phyloP scores from a whole-genome alignment of 2,113 vertebrate genomes.

The Calonectris borealis region DNA sequence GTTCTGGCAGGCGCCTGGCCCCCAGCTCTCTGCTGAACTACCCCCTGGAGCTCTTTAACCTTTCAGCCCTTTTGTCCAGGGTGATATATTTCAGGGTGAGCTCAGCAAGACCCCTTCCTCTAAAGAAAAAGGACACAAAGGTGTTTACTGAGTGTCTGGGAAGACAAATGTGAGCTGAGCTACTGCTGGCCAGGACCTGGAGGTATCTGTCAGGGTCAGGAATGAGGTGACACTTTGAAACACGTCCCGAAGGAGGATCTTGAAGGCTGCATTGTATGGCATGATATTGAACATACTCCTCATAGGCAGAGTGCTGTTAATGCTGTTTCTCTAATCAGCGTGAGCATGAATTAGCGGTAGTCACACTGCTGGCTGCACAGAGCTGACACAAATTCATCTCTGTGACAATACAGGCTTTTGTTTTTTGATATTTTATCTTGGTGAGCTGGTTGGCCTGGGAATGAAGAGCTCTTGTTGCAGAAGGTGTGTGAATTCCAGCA shows the following conservation, averaged over 20 bases:
- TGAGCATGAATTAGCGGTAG: background rate
- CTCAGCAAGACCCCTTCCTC: conserved; percentile 60
- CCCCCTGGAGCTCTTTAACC: conserved; percentile 56
- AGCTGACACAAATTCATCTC: background rate
- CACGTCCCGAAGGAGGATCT: background rate
- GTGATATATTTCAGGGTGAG: conserved; percentile 68
- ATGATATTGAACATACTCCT: background rate
- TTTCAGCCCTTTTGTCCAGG: conserved; percentile 62
- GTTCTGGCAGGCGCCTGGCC: background rate
- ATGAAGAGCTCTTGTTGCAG: background rate
- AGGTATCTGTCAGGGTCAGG: conserved; percentile 28
- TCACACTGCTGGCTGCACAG: background rate
- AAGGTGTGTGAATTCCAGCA: background rate
- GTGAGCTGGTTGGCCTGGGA: background rate
- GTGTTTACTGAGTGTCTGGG: conserved; percentile 60
- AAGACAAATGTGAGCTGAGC: conserved; percentile 46
- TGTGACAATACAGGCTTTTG: background rate
- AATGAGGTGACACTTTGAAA: background rate
- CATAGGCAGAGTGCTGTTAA: background rate
- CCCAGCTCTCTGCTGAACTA: conserved; percentile 12
- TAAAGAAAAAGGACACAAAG: conserved; percentile 64
- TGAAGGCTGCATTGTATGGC: background rate
- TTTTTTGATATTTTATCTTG: background rate
- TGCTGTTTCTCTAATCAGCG: background rate
- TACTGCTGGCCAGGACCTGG: conserved; percentile 7